Evolutionary conservation across 2,797 vertebrate species (phyloP), one percentile per base, ranked within the genome.

Genomic region (Acanthurus lineatus): DNA sequence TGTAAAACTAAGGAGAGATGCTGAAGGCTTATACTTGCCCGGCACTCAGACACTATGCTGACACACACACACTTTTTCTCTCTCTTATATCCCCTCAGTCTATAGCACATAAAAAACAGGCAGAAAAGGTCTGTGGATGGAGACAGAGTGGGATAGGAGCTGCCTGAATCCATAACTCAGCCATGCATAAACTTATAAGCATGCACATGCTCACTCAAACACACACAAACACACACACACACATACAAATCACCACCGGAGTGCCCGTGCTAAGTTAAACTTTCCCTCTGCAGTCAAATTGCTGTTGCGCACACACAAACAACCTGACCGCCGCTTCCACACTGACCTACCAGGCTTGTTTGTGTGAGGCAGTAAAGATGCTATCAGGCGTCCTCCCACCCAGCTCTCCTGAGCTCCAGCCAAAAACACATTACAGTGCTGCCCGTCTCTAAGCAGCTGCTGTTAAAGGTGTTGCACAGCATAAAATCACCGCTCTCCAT

Each of bases 391-490:
- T 72, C 73, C 77, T 81, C 69, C 53, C n/a, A 56, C 49, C 64
- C 64, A 61, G 58, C 73, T 70, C 73, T 82, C 76, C 68, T 56
- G 83, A 86, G 82, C 82, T 78, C 22, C 53, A 70, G 73, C 69
- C 82, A 82, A 60, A 81, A 71, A 84, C 75, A 70, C 78, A 90
- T 88, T 69, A 86, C 77, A 62, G 49, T 16, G 52, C 59, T 38
- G 74, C 49, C 76, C 14, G 42, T 70, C 76, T 83, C 73, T 0
- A 60, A 87, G 85, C 89, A 85, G 88, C 85, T 87, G 87, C 76
- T 59, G 77, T 79, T 88, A 77, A 89, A 89, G 84, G 86, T 85
- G 85, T 77, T 89, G 75, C 79, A 58, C 79, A 73, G 83, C 82
- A 88, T 78, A 87, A 89, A 87, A 88, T 79, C 64, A 1, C 82